Evolutionary conservation across 2,888 invertebrate species (phyloP).

Genomic region (Macaria notata): DNA sequence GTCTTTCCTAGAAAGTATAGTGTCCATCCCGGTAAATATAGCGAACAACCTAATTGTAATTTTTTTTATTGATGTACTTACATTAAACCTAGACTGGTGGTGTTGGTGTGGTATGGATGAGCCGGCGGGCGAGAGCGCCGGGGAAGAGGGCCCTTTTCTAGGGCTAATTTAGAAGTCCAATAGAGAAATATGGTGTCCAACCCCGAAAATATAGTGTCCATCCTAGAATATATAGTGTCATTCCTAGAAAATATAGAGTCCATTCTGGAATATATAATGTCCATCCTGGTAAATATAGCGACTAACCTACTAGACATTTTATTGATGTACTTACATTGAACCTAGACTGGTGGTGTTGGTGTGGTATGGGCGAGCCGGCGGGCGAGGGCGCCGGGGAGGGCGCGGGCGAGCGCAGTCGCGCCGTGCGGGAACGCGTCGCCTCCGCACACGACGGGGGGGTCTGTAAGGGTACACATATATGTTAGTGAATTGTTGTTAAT

Average conservation of each 20-base stretch:
- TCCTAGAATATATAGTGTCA: no score
- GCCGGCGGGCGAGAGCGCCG: slow-evolving; percentile 85
- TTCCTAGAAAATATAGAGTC: no score
- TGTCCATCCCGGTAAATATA: no score
- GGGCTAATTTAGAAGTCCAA: no score
- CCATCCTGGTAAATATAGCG: no score
- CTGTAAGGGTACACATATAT: slow-evolving; percentile 2
- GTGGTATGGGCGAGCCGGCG: slow-evolving; percentile 85
- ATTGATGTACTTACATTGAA: slow-evolving; percentile 53
- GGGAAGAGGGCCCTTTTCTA: slow-evolving; percentile 53
- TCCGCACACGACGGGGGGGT: slow-evolving; percentile 24
- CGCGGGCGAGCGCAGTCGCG: slow-evolving; percentile 84
- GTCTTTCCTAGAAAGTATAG: no score
- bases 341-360: slow-evolving; percentile 45
- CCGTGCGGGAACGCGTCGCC: slow-evolving; percentile 44
- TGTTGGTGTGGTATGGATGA: slow-evolving; percentile 82
- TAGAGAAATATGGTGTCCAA: no score
- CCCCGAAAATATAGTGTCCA: no score
- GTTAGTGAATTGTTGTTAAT: no score
- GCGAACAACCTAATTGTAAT: no score
- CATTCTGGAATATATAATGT: no score
- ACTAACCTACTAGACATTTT: no score
- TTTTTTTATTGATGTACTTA: slow-evolving; percentile 34
- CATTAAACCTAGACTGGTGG: slow-evolving; percentile 58
- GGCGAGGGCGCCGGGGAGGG: slow-evolving; percentile 85